These are phyloP conservation scores for Ochotona curzoniae DNA, from an alignment of 2,113 vertebrate genomes.

Conservation along the genomic window DNA sequence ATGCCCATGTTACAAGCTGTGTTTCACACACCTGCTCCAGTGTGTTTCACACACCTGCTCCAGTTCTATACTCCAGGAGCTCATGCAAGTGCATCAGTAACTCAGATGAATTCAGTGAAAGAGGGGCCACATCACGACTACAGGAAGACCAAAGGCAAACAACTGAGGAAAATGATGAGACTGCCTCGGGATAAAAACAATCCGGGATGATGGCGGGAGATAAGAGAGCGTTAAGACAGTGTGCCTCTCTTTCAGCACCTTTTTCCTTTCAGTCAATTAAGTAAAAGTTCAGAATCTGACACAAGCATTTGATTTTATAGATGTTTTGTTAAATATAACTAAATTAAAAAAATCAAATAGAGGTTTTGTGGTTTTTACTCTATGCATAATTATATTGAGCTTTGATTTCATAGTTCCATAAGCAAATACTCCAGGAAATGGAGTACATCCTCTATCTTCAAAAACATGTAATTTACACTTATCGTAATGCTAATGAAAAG, in stretches of 20 bases:
- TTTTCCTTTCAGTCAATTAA: constrained; percentile 77
- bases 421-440: constrained; percentile 63
- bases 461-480: constrained; percentile 54
- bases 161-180: background rate
- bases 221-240: background rate
- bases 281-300: constrained; percentile 79
- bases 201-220: background rate
- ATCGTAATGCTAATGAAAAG: constrained; percentile 60
- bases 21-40: constrained; percentile 54
- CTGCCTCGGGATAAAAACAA: background rate
- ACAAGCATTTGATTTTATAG: constrained; percentile 81
- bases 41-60: constrained; percentile 62
- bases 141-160: background rate
- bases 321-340: constrained; percentile 69
- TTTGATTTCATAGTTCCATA: constrained; percentile 62
- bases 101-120: constrained; percentile 71
- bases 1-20: background rate
- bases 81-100: constrained; percentile 83
- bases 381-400: background rate
- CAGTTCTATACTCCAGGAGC: constrained; percentile 80
- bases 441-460: constrained; percentile 8
- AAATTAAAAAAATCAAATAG: constrained; percentile 55
- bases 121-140: constrained; percentile 66
- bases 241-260: constrained; percentile 62
- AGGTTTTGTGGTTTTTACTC: constrained; percentile 53